Conservation (phyloP, 2,113 vertebrate species). For the Terrapene triunguis region DNA sequence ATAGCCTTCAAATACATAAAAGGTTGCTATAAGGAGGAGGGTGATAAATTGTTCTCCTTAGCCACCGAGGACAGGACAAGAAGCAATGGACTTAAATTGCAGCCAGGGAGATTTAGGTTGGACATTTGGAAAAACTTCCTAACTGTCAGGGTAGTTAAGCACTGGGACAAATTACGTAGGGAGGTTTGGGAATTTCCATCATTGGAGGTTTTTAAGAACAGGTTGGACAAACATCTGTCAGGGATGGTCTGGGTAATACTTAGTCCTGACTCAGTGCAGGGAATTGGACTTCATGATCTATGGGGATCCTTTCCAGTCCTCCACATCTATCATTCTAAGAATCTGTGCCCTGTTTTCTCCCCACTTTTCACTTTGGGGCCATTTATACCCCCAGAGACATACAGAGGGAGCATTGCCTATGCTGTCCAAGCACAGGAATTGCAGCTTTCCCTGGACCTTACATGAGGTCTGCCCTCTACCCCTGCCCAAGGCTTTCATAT, state of each 20-base stretch:
- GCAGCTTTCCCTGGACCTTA: not conserved
- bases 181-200: not conserved
- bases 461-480: not conserved
- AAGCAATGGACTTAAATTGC: not conserved
- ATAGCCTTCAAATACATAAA: not conserved
- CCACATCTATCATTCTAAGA: not conserved
- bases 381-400: not conserved
- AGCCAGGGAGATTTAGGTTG: not conserved
- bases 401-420: not conserved
- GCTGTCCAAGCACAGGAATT: not conserved
- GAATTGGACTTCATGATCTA: not conserved
- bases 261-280: not conserved
- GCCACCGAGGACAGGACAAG: not conserved
- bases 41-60: not conserved
- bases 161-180: not conserved
- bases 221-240: not conserved
- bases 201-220: not conserved
- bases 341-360: not conserved
- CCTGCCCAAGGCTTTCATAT: not conserved
- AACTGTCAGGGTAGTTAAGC: not conserved
- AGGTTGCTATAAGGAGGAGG: not conserved
- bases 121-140: not conserved
- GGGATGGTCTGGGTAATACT: not conserved
- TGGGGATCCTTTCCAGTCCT: not conserved
- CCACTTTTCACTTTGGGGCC: not conserved